Evolutionary conservation across 2,888 invertebrate genomes (phyloP), one percentile per base, ranked within the genome.

Genomic region (Agrochola lota): DNA sequence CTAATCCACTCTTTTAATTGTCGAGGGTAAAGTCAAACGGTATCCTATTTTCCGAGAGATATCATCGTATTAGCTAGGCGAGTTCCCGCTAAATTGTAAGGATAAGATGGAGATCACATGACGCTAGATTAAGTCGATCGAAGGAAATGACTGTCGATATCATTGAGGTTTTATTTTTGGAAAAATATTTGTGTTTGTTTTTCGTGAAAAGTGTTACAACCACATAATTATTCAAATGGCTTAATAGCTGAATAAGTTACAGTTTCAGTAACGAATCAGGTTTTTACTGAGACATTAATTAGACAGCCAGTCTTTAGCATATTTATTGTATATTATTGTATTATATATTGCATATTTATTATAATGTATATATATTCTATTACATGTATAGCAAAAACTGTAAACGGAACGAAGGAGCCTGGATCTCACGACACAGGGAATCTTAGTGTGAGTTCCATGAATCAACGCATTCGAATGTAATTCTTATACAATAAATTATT

Each of bases 1-100:
- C 70, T 88, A 86, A 87, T 87, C 87, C 85, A 88, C 77, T 73
- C 77, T 87, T 88, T 88, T 88, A 88, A 88, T 88, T 87, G 83
- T 83, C 86, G 70, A 66, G 86, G 87, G 86, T 78, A 71, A 67
- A 84, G 81, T 81, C 78, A 78, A 80, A 69, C 71, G 77, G 77
- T 85, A 83, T 85, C 86, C 79, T 82, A 88, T 88, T 88, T 88
- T 88, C 87, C 79, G 77, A 85, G 83, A 87, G 87, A 88, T 88
- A 86, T 88, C 88, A 78, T 83, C 83, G 87, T 86, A 87, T 88
- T 88, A 87, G 79, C 73, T 57, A 80, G 71, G 77, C 79, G 87
- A 82, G 77, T 82, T 77, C 43, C 76, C 71, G 73, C 80, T 80
- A 81, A 84, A 88, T 83, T 74, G 84, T 80, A 77, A 81, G 70